Percentiles rank a stretch among this genome's conserved stretches.
phyloP scores from a whole-genome alignment of 2,113 vertebrate species.

The Naja naja region DNA sequence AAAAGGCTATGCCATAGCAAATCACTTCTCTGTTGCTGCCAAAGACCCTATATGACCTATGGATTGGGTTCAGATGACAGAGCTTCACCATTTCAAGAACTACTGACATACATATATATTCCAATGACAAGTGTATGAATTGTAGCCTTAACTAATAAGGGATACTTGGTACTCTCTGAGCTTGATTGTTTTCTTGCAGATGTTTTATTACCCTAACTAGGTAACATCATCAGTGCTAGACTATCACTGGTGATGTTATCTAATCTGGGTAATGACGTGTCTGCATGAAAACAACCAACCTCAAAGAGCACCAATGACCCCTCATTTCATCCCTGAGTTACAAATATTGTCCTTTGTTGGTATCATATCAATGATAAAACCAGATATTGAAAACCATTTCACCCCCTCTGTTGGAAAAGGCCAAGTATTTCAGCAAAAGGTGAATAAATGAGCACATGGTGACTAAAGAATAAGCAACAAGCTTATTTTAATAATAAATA shows the following conservation, averaged over 20 bases:
- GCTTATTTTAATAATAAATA: neutral
- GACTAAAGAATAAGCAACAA: neutral
- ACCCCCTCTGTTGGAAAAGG: neutral
- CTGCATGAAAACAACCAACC: no score
- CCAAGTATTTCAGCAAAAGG: neutral
- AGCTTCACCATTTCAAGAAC: neutral
- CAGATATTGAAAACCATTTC: neutral
- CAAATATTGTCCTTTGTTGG: no score
- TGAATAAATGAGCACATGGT: neutral
- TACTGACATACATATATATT: neutral
- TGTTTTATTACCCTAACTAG: no score
- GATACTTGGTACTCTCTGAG: no score
- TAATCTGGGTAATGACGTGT: no score
- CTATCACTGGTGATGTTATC: no score
- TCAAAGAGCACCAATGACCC: no score
- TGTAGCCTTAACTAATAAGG: neutral
- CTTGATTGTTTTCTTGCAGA: no score
- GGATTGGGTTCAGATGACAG: neutral
- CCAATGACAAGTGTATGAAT: neutral
- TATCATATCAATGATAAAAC: neutral
- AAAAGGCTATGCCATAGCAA: neutral
- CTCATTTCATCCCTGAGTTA: no score
- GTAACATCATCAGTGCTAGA: no score
- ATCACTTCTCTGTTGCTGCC: neutral
- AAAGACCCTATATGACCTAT: neutral